Percentiles rank a stretch among this genome's conserved stretches.
phyloP scores from a whole-genome alignment of 1,140 invertebrate species.

The Paracyclopina nana region DNA sequence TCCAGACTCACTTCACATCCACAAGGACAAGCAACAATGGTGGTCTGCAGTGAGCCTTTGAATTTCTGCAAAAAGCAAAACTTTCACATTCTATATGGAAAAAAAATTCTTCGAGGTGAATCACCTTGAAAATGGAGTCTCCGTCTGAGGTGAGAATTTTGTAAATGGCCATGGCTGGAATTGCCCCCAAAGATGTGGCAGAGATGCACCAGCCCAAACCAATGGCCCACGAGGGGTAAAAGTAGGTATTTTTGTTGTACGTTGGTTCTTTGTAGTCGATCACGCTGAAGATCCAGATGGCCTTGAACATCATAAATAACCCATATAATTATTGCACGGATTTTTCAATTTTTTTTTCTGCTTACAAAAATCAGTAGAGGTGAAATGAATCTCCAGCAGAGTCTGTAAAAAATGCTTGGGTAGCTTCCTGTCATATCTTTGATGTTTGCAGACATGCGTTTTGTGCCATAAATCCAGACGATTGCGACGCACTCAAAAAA shows the following conservation, averaged over 20 bases:
- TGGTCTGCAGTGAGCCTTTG: background rate
- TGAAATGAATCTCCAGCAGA: constrained; percentile 60
- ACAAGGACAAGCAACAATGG: background rate
- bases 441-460: constrained; percentile 51
- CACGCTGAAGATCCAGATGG: constrained; percentile 64
- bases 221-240: constrained; percentile 63
- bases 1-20: background rate
- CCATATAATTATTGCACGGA: background rate
- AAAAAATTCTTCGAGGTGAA: background rate
- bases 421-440: constrained; percentile 63
- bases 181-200: constrained; percentile 56
- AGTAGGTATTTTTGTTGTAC: constrained; percentile 44
- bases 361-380: constrained; percentile 57
- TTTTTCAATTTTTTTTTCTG: constrained; percentile 16
- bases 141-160: constrained; percentile 47
- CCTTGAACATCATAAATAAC: constrained; percentile 28
- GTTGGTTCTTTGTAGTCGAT: constrained; percentile 63
- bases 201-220: constrained; percentile 67
- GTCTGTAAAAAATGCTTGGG: constrained; percentile 55
- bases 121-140: constrained; percentile 45
- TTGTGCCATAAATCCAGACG: constrained; percentile 75
- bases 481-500: constrained; percentile 78
- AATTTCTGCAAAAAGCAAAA: background rate
- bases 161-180: constrained; percentile 55
- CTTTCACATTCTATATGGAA: background rate